phyloP scores from a whole-genome alignment of 2,113 vertebrate species.

The Petroica traversi region DNA sequence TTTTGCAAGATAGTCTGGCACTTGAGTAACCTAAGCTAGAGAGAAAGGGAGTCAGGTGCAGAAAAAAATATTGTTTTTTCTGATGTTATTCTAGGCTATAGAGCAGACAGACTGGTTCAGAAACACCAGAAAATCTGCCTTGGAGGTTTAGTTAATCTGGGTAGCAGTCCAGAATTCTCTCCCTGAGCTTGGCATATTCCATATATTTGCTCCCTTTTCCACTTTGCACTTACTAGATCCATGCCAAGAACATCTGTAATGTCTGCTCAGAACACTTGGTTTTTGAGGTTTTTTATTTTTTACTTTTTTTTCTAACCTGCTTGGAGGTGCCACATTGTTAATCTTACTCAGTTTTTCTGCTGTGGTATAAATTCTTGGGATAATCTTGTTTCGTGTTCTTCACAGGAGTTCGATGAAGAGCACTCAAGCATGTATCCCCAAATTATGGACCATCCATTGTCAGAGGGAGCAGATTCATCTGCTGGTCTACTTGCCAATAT shows the following conservation, averaged over 20 bases:
- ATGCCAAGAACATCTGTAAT: background rate
- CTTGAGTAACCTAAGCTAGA: background rate
- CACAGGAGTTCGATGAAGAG: background rate
- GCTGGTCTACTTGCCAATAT: background rate
- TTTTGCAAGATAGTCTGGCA: background rate
- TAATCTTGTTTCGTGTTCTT: background rate
- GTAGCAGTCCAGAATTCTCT: background rate
- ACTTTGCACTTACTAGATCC: background rate
- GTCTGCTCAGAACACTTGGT: background rate
- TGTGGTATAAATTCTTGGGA: background rate
- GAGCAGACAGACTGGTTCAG: background rate
- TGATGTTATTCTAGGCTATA: background rate
- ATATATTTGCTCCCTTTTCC: background rate
- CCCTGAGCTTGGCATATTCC: background rate
- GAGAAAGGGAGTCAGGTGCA: background rate
- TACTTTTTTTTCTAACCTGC: background rate
- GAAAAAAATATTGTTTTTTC: background rate
- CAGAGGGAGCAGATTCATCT: background rate
- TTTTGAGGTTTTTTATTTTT: background rate
- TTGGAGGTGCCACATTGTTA: background rate
- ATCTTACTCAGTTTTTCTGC: background rate
- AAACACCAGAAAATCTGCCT: background rate
- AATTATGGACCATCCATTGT: background rate
- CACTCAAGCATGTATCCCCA: background rate
- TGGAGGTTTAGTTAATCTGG: background rate